Conservation (phyloP, 2,797 vertebrate species). For the Anabas testudineus region DNA sequence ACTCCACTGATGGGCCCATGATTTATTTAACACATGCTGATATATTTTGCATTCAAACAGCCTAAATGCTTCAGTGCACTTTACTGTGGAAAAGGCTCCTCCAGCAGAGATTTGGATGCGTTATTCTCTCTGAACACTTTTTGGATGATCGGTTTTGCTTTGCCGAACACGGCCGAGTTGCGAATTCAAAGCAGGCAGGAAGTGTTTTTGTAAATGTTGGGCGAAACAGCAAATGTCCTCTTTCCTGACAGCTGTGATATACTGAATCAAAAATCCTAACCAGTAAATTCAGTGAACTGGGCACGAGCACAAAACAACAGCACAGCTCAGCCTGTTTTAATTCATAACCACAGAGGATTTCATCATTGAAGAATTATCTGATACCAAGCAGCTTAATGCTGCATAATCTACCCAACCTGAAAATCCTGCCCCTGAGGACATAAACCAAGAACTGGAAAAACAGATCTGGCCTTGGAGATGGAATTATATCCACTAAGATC, state of each 20-base stretch:
- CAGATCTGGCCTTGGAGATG: slow-evolving; percentile 56
- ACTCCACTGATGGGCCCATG: slow-evolving; percentile 44
- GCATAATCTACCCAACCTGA: slow-evolving; percentile 76
- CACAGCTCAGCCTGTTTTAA: slow-evolving; percentile 47
- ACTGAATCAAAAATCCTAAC: slow-evolving; percentile 11
- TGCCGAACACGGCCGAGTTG: background rate
- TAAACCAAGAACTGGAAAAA: slow-evolving; percentile 51
- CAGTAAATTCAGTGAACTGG: slow-evolving; percentile 4
- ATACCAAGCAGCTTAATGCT: slow-evolving; percentile 79
- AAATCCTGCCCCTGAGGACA: slow-evolving; percentile 72
- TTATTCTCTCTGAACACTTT: slow-evolving; percentile 41
- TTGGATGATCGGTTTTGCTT: slow-evolving; percentile 40
- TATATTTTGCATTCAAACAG: slow-evolving; percentile 61
- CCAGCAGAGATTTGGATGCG: slow-evolving; percentile 40
- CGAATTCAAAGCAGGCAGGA: slow-evolving; percentile 30
- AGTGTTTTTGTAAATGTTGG: slow-evolving; percentile 26
- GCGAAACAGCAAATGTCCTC: slow-evolving; percentile 29
- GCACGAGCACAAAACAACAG: slow-evolving; percentile 27
- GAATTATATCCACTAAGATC: slow-evolving; percentile 60
- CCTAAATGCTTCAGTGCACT: slow-evolving; percentile 39
- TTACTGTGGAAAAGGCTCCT: slow-evolving; percentile 24
- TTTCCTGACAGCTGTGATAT: slow-evolving; percentile 11
- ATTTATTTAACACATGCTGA: slow-evolving; percentile 65
- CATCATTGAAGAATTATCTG: slow-evolving; percentile 76
- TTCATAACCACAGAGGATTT: slow-evolving; percentile 73